Evolutionary conservation across 2,888 invertebrate genomes (phyloP).

Genomic region (Aporophyla nigra): DNA sequence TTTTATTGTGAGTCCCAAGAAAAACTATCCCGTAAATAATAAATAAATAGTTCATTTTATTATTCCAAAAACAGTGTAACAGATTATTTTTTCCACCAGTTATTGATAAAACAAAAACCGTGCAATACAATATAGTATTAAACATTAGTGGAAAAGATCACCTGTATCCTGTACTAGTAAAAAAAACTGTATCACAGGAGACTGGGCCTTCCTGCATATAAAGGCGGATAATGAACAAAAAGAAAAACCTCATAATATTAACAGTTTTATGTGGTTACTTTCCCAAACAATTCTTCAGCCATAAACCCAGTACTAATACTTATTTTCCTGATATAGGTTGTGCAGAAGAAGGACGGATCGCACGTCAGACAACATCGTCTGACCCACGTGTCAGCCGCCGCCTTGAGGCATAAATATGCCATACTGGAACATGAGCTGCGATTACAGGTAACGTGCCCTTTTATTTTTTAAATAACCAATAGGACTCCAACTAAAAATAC

Average conservation of each 20-base stretch:
- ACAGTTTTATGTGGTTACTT: background rate
- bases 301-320: slow-evolving; percentile 28
- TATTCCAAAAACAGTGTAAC: too few species aligned
- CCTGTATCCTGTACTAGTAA: too few species aligned
- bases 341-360: slow-evolving; percentile 84
- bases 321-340: slow-evolving; percentile 78
- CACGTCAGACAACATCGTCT: slow-evolving; percentile 82
- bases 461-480: background rate
- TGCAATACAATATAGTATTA: too few species aligned
- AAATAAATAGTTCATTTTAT: background rate
- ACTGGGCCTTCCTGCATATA: too few species aligned
- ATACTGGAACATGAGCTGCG: slow-evolving; percentile 88
- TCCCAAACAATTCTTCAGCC: background rate
- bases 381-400: slow-evolving; percentile 85
- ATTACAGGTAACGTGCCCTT: slow-evolving; percentile 80
- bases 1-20: background rate
- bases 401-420: slow-evolving; percentile 88
- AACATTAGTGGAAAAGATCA: too few species aligned
- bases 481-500: background rate
- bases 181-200: too few species aligned
- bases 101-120: too few species aligned
- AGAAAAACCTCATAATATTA: too few species aligned
- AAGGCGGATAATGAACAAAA: background rate
- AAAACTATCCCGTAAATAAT: background rate
- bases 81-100: too few species aligned